phyloP scores from a whole-genome alignment of 2,797 vertebrate species.

The Brachyrhaphis roseni region DNA sequence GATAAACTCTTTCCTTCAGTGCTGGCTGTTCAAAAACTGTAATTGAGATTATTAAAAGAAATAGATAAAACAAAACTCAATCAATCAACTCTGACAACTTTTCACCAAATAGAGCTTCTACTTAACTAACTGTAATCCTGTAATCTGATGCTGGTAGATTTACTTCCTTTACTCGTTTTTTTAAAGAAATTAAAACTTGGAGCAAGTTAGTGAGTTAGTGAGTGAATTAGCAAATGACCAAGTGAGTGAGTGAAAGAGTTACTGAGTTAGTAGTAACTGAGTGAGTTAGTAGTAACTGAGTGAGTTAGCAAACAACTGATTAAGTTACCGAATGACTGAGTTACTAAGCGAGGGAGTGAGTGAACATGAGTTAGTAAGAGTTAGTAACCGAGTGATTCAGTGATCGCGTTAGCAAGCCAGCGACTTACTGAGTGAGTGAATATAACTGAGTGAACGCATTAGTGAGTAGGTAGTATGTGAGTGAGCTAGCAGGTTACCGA shows the following conservation, averaged over 20 bases:
- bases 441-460: no score
- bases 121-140: slow-evolving; percentile 1
- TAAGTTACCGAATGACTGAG: background rate
- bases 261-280: no score
- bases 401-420: no score
- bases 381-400: no score
- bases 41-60: background rate
- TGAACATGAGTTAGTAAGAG: no score
- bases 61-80: background rate
- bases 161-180: background rate
- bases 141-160: slow-evolving; percentile 26
- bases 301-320: background rate
- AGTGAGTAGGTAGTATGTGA: no score
- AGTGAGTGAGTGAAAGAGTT: background rate
- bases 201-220: background rate
- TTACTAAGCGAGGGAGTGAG: background rate
- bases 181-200: background rate
- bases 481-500: no score
- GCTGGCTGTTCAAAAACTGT: background rate
- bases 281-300: background rate
- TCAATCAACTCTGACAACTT: slow-evolving; percentile 8
- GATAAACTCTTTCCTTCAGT: background rate
- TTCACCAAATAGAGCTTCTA: background rate
- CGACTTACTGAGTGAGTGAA: no score
- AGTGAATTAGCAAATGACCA: background rate